A percentile compares a stretch with the other conserved stretches of the same genome.
Conservation (phyloP, 2,113 vertebrate species). For the Podarcis raffonei region DNA sequence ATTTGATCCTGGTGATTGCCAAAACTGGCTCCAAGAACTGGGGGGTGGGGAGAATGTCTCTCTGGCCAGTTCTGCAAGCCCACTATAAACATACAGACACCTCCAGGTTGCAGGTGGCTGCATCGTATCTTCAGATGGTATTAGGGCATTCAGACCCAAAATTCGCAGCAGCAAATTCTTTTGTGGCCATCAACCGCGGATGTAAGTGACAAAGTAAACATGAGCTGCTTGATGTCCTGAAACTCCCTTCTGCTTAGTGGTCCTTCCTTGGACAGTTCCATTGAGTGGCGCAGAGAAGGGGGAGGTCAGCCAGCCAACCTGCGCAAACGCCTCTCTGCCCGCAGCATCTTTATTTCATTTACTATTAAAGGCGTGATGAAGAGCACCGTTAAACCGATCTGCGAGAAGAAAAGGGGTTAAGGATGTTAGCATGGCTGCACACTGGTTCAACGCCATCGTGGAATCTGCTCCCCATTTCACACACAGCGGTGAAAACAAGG, state of each 20-base stretch:
- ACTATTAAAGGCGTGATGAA: slow-evolving; percentile 88
- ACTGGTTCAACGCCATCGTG: neutral
- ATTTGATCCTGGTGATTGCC: neutral
- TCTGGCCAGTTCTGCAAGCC: neutral
- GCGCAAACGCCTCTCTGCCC: slow-evolving; percentile 69
- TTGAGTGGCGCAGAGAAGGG: neutral
- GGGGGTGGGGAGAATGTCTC: neutral
- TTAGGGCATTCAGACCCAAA: neutral
- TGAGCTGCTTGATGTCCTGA: neutral
- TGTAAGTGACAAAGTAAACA: neutral
- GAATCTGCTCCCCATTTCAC: neutral
- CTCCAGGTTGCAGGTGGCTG: neutral
- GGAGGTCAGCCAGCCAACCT: slow-evolving; percentile 63
- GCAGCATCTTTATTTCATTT: slow-evolving; percentile 78
- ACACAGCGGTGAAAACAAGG: too few species aligned
- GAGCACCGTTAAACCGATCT: slow-evolving; percentile 87
- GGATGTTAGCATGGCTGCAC: too few species aligned
- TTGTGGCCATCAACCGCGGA: neutral
- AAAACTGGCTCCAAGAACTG: neutral
- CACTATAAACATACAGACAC: neutral
- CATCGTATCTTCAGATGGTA: neutral
- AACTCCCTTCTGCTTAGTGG: slow-evolving; percentile 13
- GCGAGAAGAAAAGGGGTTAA: slow-evolving; percentile 52
- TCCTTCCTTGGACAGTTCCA: neutral
- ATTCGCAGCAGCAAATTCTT: neutral